Percentiles rank a stretch among this genome's conserved stretches.
phyloP scores from a whole-genome alignment of 2,113 vertebrate genomes.

The Bos javanicus region DNA sequence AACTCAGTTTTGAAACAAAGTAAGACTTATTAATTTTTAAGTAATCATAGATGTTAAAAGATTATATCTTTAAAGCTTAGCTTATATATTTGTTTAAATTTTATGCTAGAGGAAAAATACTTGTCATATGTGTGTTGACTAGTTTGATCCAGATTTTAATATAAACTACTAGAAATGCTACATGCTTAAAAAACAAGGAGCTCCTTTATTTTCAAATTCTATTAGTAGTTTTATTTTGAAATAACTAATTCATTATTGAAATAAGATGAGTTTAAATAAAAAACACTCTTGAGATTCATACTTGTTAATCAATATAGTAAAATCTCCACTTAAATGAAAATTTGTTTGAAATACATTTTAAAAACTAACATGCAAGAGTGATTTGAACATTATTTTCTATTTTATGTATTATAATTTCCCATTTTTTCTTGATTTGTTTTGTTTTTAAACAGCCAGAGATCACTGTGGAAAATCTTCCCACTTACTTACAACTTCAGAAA shows the following conservation, averaged over 20 bases:
- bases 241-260: neutral
- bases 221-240: constrained; percentile 28
- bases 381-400: constrained; percentile 24
- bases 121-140: neutral
- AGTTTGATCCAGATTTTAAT: neutral
- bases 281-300: neutral
- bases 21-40: constrained; percentile 24
- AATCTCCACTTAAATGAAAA: neutral
- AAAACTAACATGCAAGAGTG: neutral
- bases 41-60: neutral
- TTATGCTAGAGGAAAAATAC: neutral
- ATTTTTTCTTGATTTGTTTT: neutral
- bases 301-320: neutral
- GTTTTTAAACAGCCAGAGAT: constrained; percentile 88
- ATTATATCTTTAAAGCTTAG: neutral
- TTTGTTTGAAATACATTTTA: constrained; percentile 35
- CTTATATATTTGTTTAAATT: neutral
- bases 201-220: neutral
- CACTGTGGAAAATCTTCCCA: constrained; percentile 90
- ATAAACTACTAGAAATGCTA: neutral
- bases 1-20: neutral
- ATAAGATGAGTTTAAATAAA: neutral
- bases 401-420: neutral
- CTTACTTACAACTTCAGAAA: constrained; percentile 82
- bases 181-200: neutral